phyloP scores from a whole-genome alignment of 2,797 vertebrate genomes.

The Sandelia bainsii region DNA sequence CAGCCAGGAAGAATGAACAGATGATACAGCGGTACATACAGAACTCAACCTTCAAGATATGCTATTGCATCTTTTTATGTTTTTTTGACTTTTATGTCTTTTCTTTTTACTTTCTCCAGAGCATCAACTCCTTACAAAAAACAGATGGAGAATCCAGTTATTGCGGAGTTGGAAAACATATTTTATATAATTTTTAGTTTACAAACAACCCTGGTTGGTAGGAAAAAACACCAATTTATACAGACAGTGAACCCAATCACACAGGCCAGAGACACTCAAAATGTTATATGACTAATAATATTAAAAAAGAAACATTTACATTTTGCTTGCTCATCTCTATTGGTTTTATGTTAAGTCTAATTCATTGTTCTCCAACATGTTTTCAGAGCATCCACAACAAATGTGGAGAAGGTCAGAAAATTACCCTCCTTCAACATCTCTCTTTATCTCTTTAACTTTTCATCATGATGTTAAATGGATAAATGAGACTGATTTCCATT shows the following conservation, averaged over 20 bases:
- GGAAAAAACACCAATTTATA: background rate
- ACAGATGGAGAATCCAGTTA: slow-evolving; percentile 10
- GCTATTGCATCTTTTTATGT: slow-evolving; percentile 1
- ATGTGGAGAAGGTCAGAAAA: background rate
- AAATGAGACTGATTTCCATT: background rate
- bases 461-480: background rate
- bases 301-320: background rate
- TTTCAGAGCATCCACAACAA: background rate
- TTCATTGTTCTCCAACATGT: background rate
- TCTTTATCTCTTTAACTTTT: background rate
- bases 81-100: slow-evolving; percentile 1
- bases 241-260: background rate
- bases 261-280: background rate
- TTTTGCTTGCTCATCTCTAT: background rate
- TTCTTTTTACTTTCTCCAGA: no score
- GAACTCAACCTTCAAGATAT: background rate
- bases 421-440: background rate
- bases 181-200: background rate
- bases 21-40: slow-evolving; percentile 12
- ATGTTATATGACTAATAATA: background rate
- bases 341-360: background rate
- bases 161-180: background rate
- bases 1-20: slow-evolving; percentile 15
- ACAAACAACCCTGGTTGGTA: background rate
- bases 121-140: no score